These are phyloP conservation scores for Sicus ferrugineus DNA, from an alignment of 2,888 invertebrate species.

Conservation along the genomic window DNA sequence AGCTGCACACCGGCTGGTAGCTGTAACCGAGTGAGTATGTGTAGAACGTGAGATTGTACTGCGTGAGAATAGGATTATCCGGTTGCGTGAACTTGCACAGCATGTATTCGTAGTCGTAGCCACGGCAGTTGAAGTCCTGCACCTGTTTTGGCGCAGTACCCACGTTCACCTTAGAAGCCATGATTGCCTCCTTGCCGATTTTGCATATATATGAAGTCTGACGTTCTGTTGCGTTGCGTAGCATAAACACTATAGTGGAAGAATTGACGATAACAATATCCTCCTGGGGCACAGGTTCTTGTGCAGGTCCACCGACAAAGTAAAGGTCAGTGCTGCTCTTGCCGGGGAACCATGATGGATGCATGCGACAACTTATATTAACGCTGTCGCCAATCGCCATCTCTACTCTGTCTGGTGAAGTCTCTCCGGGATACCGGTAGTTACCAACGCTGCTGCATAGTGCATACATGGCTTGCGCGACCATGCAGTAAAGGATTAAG, in stretches of 20 bases:
- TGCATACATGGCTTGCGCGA: background rate
- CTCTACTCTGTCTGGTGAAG: conserved; percentile 49
- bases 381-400: conserved; percentile 52
- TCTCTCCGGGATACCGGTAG: conserved; percentile 48
- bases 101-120: conserved; percentile 76
- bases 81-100: conserved; percentile 78
- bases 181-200: conserved; percentile 52
- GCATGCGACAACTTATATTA: conserved; percentile 57
- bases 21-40: conserved; percentile 40
- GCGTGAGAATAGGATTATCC: conserved; percentile 68
- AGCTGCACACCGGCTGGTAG: conserved; percentile 50
- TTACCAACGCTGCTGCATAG: conserved; percentile 22
- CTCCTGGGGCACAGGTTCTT: conserved; percentile 36
- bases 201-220: conserved; percentile 51
- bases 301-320: conserved; percentile 44
- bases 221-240: conserved; percentile 49
- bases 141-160: conserved; percentile 71
- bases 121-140: conserved; percentile 75
- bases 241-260: conserved; percentile 51
- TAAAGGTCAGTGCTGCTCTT: conserved; percentile 47
- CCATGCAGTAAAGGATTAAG: background rate
- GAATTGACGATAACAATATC: conserved; percentile 45
- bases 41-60: conserved; percentile 63
- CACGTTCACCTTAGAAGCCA: conserved; percentile 49
- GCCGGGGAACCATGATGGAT: conserved; percentile 48